A percentile compares a stretch with the other conserved stretches of the same genome.
Conservation (phyloP, 2,888 invertebrate species). For the Bhutanitis thaidina region DNA sequence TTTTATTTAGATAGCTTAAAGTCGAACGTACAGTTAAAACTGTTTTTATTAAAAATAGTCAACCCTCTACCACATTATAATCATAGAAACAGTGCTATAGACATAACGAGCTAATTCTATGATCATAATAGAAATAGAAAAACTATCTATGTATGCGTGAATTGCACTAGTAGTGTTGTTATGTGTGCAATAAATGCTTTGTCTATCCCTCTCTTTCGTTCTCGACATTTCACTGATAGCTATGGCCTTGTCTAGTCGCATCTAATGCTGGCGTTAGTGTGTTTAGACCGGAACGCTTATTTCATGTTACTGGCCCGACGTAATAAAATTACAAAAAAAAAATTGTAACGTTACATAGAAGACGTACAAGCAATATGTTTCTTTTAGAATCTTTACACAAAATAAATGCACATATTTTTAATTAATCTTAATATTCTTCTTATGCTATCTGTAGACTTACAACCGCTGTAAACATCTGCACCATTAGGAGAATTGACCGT, state of each 20-base stretch:
- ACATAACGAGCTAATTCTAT: too few species aligned
- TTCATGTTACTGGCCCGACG: slow-evolving; percentile 39
- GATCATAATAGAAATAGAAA: slow-evolving; percentile 73
- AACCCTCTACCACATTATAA: slow-evolving; percentile 66
- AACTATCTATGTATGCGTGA: slow-evolving; percentile 58
- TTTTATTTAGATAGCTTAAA: too few species aligned
- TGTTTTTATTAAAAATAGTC: slow-evolving; percentile 51
- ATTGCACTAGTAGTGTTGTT: slow-evolving; percentile 68
- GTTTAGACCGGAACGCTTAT: slow-evolving; percentile 47
- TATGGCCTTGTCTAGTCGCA: slow-evolving; percentile 80
- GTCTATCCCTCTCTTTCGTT: slow-evolving; percentile 75
- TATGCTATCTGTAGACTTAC: too few species aligned
- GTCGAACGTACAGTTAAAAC: slow-evolving; percentile 16
- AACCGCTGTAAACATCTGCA: too few species aligned
- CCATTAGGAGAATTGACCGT: too few species aligned
- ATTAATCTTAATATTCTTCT: too few species aligned
- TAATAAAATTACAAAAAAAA: not conserved
- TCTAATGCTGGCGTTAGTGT: slow-evolving; percentile 76
- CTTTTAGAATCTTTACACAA: too few species aligned
- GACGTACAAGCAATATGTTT: too few species aligned
- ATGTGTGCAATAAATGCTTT: slow-evolving; percentile 77
- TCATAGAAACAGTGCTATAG: slow-evolving; percentile 73
- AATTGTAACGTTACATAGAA: too few species aligned
- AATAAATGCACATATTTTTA: too few species aligned
- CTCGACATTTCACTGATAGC: slow-evolving; percentile 80